phyloP scores from a whole-genome alignment of 2,113 vertebrate genomes.

The Ciconia stormi region DNA sequence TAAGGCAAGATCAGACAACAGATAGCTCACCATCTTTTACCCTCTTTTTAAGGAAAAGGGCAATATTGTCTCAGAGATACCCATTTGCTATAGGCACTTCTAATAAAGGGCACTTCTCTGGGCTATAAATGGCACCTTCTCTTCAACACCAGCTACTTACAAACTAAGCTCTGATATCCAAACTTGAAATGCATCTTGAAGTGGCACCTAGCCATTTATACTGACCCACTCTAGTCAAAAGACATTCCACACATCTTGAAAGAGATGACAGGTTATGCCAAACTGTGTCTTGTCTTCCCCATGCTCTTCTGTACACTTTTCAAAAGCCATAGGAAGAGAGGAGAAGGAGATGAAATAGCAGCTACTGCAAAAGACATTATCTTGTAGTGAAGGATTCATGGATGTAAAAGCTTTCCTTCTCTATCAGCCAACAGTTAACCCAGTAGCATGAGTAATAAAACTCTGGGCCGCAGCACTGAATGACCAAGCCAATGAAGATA shows the following conservation, averaged over 20 bases:
- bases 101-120: neutral
- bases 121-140: neutral
- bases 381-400: neutral
- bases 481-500: neutral
- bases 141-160: neutral
- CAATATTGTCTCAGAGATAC: neutral
- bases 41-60: neutral
- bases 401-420: neutral
- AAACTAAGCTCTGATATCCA: neutral
- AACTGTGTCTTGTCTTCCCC: neutral
- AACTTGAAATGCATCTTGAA: neutral
- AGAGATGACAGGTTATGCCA: neutral
- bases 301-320: neutral
- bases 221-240: neutral
- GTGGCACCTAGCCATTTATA: neutral
- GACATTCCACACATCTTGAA: neutral
- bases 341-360: neutral
- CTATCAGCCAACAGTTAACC: neutral
- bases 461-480: neutral
- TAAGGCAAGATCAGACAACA: neutral
- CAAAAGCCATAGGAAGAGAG: neutral
- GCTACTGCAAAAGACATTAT: neutral
- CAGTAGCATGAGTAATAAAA: neutral
- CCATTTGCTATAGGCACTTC: neutral
- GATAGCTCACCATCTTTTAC: neutral